Evolutionary conservation across 2,113 vertebrate genomes (phyloP).

Genomic region (Sterrhoptilus dennistouni): DNA sequence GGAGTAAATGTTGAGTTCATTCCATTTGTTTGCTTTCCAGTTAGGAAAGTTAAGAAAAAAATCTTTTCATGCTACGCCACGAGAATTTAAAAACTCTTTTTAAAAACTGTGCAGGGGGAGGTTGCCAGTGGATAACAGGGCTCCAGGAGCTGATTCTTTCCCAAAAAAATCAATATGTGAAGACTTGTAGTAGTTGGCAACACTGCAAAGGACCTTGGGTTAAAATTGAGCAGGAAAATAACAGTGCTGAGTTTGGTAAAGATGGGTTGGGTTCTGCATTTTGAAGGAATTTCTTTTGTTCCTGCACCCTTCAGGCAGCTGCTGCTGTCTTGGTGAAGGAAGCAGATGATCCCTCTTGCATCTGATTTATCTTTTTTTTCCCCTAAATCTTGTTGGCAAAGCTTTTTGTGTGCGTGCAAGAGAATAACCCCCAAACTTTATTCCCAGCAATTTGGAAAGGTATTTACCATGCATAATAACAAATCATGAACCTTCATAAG

Average conservation of each 20-base stretch:
- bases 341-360: background rate
- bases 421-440: conserved; percentile 51
- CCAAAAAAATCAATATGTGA: background rate
- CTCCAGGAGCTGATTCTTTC: background rate
- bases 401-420: conserved; percentile 57
- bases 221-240: conserved; percentile 15
- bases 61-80: background rate
- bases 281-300: background rate
- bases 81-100: background rate
- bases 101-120: background rate
- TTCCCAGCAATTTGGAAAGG: conserved; percentile 53
- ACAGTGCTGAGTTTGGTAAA: background rate
- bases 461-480: conserved; percentile 70
- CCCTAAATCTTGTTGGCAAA: conserved; percentile 63
- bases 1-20: background rate
- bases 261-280: background rate
- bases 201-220: background rate
- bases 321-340: background rate
- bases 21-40: background rate
- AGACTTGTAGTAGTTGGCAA: conserved; percentile 21
- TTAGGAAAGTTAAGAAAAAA: background rate
- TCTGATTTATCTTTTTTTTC: background rate
- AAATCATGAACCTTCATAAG: conserved; percentile 55
- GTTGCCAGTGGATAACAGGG: background rate
- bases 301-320: background rate